Evolutionary conservation across 92 coral and sea anemone genomes (phyloP).

Genomic region (Hydrozoanthus gracilis): DNA sequence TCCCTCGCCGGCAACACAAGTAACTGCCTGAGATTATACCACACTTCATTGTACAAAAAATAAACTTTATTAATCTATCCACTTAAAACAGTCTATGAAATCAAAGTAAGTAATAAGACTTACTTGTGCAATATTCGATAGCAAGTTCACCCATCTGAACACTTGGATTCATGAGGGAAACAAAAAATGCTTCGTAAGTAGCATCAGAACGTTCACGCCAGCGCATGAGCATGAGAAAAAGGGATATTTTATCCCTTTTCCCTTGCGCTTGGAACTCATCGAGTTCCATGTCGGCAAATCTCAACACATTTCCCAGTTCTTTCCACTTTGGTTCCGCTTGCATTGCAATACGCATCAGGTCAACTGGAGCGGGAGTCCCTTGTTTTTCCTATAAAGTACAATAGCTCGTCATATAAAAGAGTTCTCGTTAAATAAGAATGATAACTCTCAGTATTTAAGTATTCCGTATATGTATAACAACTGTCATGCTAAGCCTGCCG

Average conservation of each 20-base stretch:
- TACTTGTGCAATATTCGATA: conserved; percentile 6
- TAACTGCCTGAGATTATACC: no score
- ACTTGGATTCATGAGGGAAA: background rate
- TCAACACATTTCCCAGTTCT: background rate
- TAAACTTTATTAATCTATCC: no score
- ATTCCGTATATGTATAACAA: no score
- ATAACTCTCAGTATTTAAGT: no score
- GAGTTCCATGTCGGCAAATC: background rate
- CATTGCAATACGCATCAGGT: conserved; percentile 2
- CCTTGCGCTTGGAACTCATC: background rate
- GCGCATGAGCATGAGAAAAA: background rate
- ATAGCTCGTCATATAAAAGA: no score
- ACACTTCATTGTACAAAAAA: no score
- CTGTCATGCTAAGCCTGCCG: no score
- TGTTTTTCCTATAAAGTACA: background rate
- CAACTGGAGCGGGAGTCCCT: background rate
- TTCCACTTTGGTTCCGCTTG: background rate
- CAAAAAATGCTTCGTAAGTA: background rate
- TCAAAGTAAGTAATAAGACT: background rate
- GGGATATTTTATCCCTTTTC: background rate
- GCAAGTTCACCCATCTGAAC: background rate
- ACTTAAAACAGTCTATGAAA: no score
- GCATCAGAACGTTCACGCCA: background rate
- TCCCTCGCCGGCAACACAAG: no score
- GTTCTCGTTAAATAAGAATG: no score